These are phyloP conservation scores for Stratiolaelaps scimitus DNA, from an alignment of 1,140 invertebrate species.

Conservation along the genomic window DNA sequence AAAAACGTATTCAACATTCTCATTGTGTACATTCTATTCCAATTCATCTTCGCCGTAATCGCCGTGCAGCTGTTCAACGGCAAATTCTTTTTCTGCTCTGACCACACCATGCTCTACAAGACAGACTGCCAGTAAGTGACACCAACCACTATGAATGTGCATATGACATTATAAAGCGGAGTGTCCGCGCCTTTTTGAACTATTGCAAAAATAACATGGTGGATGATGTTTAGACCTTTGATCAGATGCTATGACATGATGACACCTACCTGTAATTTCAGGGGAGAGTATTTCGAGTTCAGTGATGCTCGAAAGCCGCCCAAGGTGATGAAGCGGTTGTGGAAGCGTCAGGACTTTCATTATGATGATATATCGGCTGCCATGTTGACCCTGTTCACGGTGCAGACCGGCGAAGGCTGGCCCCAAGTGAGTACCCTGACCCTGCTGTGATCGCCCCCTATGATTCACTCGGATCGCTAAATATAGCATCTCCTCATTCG, in stretches of 20 bases:
- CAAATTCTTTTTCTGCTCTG: conserved; percentile 98
- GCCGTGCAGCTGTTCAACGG: conserved; percentile 99
- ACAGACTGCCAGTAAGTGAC: conserved; percentile 83
- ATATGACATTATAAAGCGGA: too few relatives aligned
- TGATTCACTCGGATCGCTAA: too few relatives aligned
- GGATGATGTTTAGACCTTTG: not conserved
- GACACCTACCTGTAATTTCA: conserved; percentile 40
- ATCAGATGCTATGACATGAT: not conserved
- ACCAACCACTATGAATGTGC: not conserved
- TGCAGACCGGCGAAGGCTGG: conserved; percentile 99
- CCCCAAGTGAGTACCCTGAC: conserved; percentile 47
- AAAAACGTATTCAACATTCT: conserved; percentile 99
- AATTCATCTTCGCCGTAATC: conserved; percentile 99
- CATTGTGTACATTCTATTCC: conserved; percentile 99
- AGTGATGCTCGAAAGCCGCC: conserved; percentile 67
- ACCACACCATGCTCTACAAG: conserved; percentile 87
- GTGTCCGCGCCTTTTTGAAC: not conserved
- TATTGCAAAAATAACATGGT: not conserved
- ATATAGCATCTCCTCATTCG: too few relatives aligned
- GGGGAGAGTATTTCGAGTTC: conserved; percentile 85
- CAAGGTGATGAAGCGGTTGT: conserved; percentile 62
- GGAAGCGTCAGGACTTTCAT: conserved; percentile 84
- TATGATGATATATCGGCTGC: conserved; percentile 96
- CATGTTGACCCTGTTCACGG: conserved; percentile 96
- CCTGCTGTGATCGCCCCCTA: too few relatives aligned